Percentiles rank a stretch among this genome's conserved stretches.
phyloP scores from a whole-genome alignment of 2,113 vertebrate species.

The Macquaria ambigua region DNA sequence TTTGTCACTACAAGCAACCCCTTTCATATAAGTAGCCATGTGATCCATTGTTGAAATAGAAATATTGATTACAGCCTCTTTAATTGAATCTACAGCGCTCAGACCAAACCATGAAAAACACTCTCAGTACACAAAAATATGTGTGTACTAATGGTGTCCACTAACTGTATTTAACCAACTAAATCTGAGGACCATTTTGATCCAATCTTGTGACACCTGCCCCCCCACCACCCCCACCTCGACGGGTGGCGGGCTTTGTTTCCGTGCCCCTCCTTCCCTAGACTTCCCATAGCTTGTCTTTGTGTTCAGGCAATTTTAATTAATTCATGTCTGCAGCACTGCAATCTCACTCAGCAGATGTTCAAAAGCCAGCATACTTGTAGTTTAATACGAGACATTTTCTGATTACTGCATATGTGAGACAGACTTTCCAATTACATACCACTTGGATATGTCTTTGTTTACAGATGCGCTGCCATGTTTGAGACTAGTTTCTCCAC shows the following conservation, averaged over 20 bases:
- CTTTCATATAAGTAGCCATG: too few relatives aligned
- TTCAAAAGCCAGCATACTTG: conserved; percentile 50
- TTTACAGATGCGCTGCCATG: conserved; percentile 35
- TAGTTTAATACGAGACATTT: conserved; percentile 62
- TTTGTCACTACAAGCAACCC: too few relatives aligned
- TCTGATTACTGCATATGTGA: conserved; percentile 59
- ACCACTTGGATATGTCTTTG: conserved; percentile 38
- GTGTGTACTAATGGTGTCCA: not conserved
- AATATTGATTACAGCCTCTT: not conserved
- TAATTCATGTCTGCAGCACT: conserved; percentile 62
- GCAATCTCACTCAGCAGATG: conserved; percentile 68
- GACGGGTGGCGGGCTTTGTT: conserved; percentile 8
- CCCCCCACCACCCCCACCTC: not conserved
- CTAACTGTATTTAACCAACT: not conserved
- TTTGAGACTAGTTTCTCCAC: conserved; percentile 19
- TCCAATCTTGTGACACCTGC: conserved; percentile 6
- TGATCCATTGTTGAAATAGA: too few relatives aligned
- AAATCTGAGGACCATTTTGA: conserved; percentile 10
- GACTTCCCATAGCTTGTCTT: conserved; percentile 55
- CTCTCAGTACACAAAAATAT: too few relatives aligned
- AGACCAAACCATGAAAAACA: not conserved
- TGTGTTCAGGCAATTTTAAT: conserved; percentile 63
- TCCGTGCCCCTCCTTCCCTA: conserved; percentile 42
- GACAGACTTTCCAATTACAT: conserved; percentile 60
- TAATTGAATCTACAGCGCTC: not conserved